Evolutionary conservation across 1,140 invertebrate genomes (phyloP).

Genomic region (Leguminivora glycinivorella): DNA sequence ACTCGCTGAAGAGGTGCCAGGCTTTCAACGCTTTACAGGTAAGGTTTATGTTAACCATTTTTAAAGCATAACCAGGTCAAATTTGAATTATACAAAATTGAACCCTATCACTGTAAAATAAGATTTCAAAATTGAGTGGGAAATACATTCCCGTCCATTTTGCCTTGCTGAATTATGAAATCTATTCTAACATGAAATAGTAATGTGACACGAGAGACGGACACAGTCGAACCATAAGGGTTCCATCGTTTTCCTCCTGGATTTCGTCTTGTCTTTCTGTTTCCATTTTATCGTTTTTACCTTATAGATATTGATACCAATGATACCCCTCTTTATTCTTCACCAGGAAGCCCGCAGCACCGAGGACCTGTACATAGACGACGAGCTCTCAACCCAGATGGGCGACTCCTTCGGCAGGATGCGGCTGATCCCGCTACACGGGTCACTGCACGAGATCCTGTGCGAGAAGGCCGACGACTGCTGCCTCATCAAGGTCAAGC

Average conservation of each 20-base stretch:
- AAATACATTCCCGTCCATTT: too few species aligned
- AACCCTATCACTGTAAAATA: too few species aligned
- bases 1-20: conserved; percentile 73
- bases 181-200: too few species aligned
- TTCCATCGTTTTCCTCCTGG: too few species aligned
- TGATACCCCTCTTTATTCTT: conserved; percentile 3
- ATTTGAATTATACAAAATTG: too few species aligned
- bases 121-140: too few species aligned
- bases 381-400: conserved; percentile 72
- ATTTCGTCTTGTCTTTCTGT: too few species aligned
- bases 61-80: too few species aligned
- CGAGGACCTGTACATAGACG: conserved; percentile 77
- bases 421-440: conserved; percentile 66
- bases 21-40: conserved; percentile 77
- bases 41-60: conserved; percentile 1
- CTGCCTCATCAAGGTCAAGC: conserved; percentile 72
- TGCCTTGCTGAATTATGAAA: too few species aligned
- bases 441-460: conserved; percentile 70
- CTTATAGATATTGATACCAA: background rate
- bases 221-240: too few species aligned
- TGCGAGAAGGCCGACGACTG: conserved; percentile 73
- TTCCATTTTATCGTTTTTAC: background rate
- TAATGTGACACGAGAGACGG: too few species aligned
- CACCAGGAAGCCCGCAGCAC: conserved; percentile 76
- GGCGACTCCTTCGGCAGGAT: conserved; percentile 73